Evolutionary conservation across 2,888 invertebrate genomes (phyloP), one percentile per base, ranked within the genome.

Genomic region (Calliphora vomitoria): DNA sequence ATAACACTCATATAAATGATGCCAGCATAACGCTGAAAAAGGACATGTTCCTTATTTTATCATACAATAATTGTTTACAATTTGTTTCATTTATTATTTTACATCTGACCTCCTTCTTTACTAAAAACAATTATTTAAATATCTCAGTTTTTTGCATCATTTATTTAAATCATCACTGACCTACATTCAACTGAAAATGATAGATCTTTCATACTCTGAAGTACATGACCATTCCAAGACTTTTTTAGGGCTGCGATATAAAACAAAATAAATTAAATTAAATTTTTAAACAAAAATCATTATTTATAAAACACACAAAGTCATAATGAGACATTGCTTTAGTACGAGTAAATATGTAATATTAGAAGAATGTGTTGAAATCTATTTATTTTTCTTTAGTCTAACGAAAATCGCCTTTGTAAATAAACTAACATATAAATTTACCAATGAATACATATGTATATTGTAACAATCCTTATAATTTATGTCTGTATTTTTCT

Each of bases 131-230:
- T 44, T 13, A 69, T 88, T 11, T 8, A 71, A 38, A 31, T 31
- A 55, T 25, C 81, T 38, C n/a, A 58, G n/a, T 6, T 25, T 6
- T 60, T 35, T 75, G 15, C 50, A 76, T 62, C 60, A 35, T 72
- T 69, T 31, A 13, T 81, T 62, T 58, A 75, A 41, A 50, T 38
- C 50, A 82, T 55, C 47, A 69, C 66, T 82, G 64, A 82, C 76
- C 74, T 68, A 76, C 38, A 66, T 75, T 76, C 4, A 10, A 64
- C 8, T 15, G 3, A 78, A 25, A 68, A 55, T 58, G n/a, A 20
- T 50, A 47, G 8, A 8, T 35, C 15, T 76, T 50, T 25, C 50
- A 47, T 47, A 47, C 6, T 8, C 8, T 53, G 41, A 72, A 4
- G 4, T 0, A n/a, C n/a, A n/a, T n/a, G n/a, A n/a, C n/a, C 41